Conservation (phyloP, 2,797 vertebrate species). For the Dermochelys coriacea region DNA sequence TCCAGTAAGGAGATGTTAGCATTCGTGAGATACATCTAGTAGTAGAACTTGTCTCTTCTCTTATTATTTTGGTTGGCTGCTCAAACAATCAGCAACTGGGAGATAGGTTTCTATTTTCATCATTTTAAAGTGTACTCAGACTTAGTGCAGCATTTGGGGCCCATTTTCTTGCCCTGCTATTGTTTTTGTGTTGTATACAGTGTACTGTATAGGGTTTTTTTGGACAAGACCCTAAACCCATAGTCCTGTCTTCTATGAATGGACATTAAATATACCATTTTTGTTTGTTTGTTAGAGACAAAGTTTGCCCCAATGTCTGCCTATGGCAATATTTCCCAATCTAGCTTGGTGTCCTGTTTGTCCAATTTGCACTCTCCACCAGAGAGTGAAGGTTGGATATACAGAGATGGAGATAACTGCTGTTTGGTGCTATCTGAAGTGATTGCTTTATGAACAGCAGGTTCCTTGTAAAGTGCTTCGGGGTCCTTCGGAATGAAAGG, state of each 20-base stretch:
- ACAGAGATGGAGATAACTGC: neutral
- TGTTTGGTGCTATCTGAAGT: neutral
- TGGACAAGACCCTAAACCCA: neutral
- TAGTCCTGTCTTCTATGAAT: neutral
- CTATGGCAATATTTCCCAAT: neutral
- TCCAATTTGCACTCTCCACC: neutral
- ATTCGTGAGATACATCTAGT: neutral
- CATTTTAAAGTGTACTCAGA: neutral
- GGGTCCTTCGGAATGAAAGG: neutral
- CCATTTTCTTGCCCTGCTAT: neutral
- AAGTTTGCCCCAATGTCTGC: neutral
- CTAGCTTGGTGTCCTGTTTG: neutral
- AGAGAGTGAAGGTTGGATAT: neutral
- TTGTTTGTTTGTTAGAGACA: neutral
- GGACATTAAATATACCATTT: fast-evolving
- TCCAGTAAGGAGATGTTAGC: neutral
- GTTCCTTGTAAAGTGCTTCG: neutral
- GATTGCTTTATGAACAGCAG: neutral
- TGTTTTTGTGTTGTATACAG: neutral
- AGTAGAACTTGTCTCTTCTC: neutral
- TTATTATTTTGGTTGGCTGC: neutral
- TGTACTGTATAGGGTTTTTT: neutral
- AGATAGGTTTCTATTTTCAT: neutral
- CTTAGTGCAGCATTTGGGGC: neutral
- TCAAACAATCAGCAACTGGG: neutral